phyloP scores from a whole-genome alignment of 1,140 invertebrate genomes.

The Wiebesia pumilae region DNA sequence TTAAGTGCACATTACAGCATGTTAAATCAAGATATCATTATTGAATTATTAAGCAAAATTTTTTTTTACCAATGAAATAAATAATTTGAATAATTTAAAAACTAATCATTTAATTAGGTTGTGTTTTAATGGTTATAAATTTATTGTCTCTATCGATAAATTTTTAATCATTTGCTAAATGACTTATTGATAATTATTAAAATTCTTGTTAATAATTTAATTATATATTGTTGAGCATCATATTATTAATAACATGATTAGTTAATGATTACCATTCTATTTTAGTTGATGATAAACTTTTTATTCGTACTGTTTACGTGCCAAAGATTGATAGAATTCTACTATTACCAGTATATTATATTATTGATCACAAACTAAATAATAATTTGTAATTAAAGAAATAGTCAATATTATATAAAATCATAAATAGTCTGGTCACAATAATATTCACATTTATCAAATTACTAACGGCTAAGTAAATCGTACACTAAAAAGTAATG shows the following conservation, averaged over 20 bases:
- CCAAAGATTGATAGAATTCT: background rate
- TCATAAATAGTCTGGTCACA: background rate
- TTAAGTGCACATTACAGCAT: too few species aligned
- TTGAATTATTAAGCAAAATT: background rate
- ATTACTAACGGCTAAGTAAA: background rate
- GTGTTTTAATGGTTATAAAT: too few species aligned
- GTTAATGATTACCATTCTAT: too few species aligned
- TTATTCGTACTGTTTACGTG: background rate
- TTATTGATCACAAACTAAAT: background rate
- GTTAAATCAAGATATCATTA: too few species aligned
- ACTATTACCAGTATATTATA: background rate
- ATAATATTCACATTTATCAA: background rate
- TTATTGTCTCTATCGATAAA: background rate
- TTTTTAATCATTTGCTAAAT: background rate
- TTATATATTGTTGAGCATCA: background rate
- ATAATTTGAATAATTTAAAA: background rate
- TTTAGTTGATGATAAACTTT: background rate
- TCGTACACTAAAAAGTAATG: background rate
- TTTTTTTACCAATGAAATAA: background rate
- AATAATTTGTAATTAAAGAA: background rate
- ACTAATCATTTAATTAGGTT: background rate
- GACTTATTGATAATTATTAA: background rate
- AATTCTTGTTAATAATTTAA: background rate
- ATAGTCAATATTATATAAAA: background rate
- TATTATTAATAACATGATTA: too few species aligned